These are phyloP conservation scores for Tapirus indicus DNA, from an alignment of 2,797 vertebrate genomes.

Conservation along the genomic window DNA sequence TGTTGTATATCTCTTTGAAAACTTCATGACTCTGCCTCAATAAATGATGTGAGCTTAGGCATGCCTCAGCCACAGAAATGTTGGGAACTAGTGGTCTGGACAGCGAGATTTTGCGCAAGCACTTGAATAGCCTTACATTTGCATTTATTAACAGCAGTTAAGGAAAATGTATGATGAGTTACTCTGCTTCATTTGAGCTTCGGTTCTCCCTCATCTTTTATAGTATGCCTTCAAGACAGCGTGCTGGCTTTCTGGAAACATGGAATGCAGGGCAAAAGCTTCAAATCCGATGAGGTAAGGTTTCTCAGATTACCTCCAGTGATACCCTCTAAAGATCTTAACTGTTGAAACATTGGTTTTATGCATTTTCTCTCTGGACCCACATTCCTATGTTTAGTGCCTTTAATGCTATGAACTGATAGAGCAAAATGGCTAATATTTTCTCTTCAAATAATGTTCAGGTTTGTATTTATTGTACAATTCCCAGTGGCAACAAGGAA, in stretches of 20 bases:
- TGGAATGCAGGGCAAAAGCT: constrained; percentile 99
- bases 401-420: background rate
- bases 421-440: background rate
- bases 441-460: background rate
- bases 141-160: constrained; percentile 36
- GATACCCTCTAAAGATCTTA: background rate
- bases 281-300: constrained; percentile 98
- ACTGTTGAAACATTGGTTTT: background rate
- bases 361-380: background rate
- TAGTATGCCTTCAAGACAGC: constrained; percentile 99
- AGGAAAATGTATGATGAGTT: constrained; percentile 16
- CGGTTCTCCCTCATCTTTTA: constrained; percentile 55
- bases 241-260: constrained; percentile 99
- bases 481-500: constrained; percentile 9
- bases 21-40: constrained; percentile 30
- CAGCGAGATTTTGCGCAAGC: constrained; percentile 54
- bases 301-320: background rate
- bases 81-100: constrained; percentile 65
- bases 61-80: constrained; percentile 67
- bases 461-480: constrained; percentile 49
- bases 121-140: constrained; percentile 31
- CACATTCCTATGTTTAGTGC: background rate
- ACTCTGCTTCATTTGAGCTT: constrained; percentile 13
- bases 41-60: constrained; percentile 63
- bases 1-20: background rate